Conservation (phyloP, 2,888 invertebrate genomes). For the Xylota sylvarum region DNA sequence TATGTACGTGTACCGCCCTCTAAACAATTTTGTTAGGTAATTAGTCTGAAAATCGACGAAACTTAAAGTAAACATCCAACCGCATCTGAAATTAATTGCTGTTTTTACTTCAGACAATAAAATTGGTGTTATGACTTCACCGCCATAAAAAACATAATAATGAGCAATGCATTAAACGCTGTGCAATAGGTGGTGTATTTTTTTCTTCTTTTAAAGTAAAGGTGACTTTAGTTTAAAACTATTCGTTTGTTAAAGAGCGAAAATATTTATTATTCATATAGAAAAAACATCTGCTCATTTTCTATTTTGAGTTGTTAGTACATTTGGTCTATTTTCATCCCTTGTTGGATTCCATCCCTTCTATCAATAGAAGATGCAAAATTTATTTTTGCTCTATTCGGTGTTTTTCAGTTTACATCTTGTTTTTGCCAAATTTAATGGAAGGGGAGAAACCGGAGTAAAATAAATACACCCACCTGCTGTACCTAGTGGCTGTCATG, state of each 20-base stretch:
- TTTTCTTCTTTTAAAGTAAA: conserved; percentile 1
- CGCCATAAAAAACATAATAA: neutral
- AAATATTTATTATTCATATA: neutral
- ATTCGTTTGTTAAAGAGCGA: neutral
- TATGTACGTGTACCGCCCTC: neutral
- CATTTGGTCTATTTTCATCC: conserved; percentile 14
- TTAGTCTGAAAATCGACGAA: conserved; percentile 2
- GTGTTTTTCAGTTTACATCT: conserved; percentile 15
- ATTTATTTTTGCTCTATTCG: neutral
- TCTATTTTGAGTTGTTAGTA: neutral
- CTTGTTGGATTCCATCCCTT: conserved; percentile 16
- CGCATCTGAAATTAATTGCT: conserved; percentile 32
- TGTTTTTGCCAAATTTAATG: neutral
- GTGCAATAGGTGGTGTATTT: too few species aligned
- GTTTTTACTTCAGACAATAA: conserved; percentile 28
- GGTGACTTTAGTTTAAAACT: neutral
- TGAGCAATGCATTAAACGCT: neutral
- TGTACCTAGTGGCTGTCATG: conserved; percentile 84
- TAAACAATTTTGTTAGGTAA: conserved; percentile 16
- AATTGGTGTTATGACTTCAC: conserved; percentile 11
- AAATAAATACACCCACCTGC: conserved; percentile 82
- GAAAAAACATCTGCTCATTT: conserved; percentile 6
- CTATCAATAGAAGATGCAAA: neutral
- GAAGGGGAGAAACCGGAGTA: neutral
- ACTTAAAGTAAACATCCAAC: conserved; percentile 30